Percentiles rank a stretch among this genome's conserved stretches.
Conservation (phyloP, 1,140 invertebrate genomes). For the Anadara kagoshimensis region DNA sequence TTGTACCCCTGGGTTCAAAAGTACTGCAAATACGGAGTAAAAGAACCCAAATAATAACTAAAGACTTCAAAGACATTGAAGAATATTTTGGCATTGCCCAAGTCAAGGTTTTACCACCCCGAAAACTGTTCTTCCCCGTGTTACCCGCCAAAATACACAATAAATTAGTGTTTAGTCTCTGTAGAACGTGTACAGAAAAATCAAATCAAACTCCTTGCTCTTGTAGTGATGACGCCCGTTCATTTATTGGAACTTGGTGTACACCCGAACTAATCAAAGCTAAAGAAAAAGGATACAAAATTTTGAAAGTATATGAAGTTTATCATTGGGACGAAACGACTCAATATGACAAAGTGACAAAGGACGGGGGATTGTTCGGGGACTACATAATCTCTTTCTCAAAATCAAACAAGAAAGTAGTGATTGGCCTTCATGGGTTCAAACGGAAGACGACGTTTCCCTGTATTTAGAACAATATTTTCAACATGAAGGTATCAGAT, state of each 20-base stretch:
- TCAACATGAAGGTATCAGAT: constrained; percentile 63
- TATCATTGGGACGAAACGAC: constrained; percentile 20
- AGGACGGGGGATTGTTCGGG: constrained; percentile 32
- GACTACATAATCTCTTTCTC: constrained; percentile 47
- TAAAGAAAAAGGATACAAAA: constrained; percentile 10
- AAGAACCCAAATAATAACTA: constrained; percentile 14
- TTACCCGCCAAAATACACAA: constrained; percentile 7
- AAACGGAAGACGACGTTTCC: constrained; percentile 20
- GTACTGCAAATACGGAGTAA: constrained; percentile 6
- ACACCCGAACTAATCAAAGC: constrained; percentile 5
- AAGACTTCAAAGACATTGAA: constrained; percentile 9
- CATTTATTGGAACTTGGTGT: constrained; percentile 5
- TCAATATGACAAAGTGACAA: constrained; percentile 36
- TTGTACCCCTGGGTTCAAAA: constrained; percentile 18
- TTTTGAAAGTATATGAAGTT: constrained; percentile 27
- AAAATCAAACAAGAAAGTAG: constrained; percentile 48
- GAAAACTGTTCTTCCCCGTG: constrained; percentile 7
- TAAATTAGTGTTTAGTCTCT: constrained; percentile 12
- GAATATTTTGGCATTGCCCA: constrained; percentile 11
- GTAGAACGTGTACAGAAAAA: constrained; percentile 7
- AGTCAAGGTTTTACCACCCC: constrained; percentile 8
- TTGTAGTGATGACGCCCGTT: constrained; percentile 5
- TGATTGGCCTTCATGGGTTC: constrained; percentile 28
- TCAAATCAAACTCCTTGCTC: background rate
- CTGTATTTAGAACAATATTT: constrained; percentile 65